Base-by-base conservation (phyloP, 2,113 vertebrate species). In the Sylvietta virens region DNA sequence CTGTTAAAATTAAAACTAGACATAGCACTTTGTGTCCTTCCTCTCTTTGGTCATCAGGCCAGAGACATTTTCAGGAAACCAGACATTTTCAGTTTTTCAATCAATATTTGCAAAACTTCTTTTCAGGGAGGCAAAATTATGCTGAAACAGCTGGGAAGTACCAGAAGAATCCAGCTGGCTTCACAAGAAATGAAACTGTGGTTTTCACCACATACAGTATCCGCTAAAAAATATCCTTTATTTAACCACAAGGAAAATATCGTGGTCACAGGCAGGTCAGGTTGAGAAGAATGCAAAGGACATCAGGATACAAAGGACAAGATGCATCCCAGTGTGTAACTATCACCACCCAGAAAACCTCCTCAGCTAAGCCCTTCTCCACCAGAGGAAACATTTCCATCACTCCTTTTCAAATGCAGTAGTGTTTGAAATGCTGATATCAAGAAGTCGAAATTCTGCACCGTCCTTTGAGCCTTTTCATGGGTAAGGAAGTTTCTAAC, bases 271-370 rank as follows among this genome's bases (percentile, higher is more conserved):
- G 70, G 79, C 86, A 85, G 81, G 82, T 56, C 86, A 91, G 53
- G 85, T 27, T 67, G 79, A 91, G 87, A 94, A 65, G 86, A 95
- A 92, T 80, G 91, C 78, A 90, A n/a, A n/a, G n/a, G n/a, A n/a
- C 77, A 78, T 42, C 47, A 92, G 72, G 50, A 42, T 30, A 73
- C 13, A 72, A 54, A 91, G n/a, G 91, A 78, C 16, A 50, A 54
- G 51, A 66, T 33, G 51, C 30, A 44, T 33, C 76, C 19, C 24
- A 35, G 47, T 45, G 17, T 48, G 57, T 50, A 76, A 92, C 64
- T 60, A 26, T 23, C 66, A 79, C 7, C 18, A 64, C 11, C 15
- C 22, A 86, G 47, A 27, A 53, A 90, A 26, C 2, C 4, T 7
- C 1, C 20, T 42, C 30, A 53, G 47, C 57, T 44, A 39, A 92